Conservation (phyloP, 2,113 vertebrate genomes). For the Riparia riparia region DNA sequence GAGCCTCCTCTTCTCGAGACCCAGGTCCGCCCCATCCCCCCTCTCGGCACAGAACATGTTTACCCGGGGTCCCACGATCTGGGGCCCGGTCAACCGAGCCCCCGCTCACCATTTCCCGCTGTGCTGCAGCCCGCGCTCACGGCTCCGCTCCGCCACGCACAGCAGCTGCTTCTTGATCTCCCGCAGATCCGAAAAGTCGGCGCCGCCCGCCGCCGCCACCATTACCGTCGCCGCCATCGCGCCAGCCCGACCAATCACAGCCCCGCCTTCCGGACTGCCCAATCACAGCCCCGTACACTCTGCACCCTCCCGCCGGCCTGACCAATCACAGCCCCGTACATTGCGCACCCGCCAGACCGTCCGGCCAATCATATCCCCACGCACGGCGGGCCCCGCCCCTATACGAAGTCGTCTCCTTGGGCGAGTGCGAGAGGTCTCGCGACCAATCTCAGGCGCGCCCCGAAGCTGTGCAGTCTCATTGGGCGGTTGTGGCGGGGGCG, state of each 20-base stretch:
- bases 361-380: background rate
- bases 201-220: background rate
- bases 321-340: background rate
- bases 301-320: accelerated
- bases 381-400: background rate
- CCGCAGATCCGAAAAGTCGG: conserved; percentile 87
- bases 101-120: conserved; percentile 92
- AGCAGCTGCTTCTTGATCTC: conserved; percentile 93
- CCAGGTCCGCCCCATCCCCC: background rate
- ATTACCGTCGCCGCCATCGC: conserved; percentile 80
- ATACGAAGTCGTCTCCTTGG: background rate
- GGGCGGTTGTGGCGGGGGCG: background rate
- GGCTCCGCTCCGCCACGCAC: conserved; percentile 88
- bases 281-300: background rate
- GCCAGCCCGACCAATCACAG: background rate
- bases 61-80: accelerated
- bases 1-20: background rate
- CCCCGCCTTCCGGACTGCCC: background rate
- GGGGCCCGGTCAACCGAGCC: background rate
- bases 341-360: too few species aligned
- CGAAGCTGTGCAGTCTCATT: background rate
- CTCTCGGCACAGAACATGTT: background rate
- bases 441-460: background rate
- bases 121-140: conserved; percentile 91
- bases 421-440: accelerated